These are phyloP conservation scores for Oxyruncus cristatus DNA, from an alignment of 2,113 vertebrate species.

Conservation along the genomic window DNA sequence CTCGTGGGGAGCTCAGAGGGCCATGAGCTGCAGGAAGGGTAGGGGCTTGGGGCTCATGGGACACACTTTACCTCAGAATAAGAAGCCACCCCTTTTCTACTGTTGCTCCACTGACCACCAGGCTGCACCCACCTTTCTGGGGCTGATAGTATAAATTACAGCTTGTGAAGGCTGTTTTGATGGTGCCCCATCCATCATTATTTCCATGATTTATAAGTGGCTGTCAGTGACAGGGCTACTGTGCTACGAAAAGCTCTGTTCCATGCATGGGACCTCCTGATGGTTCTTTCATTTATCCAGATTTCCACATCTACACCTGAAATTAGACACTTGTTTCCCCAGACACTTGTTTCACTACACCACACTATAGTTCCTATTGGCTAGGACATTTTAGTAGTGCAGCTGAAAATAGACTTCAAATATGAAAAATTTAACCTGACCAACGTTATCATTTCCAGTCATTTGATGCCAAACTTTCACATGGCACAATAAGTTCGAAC, in stretches of 20 bases:
- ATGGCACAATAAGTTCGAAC: neutral
- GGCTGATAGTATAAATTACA: neutral
- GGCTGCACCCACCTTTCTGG: neutral
- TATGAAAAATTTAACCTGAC: neutral
- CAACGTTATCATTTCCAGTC: neutral
- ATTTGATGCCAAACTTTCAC: neutral
- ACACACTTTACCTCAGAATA: rapidly evolving
- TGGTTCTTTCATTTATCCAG: neutral
- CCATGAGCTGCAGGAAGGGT: neutral
- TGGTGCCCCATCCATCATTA: neutral
- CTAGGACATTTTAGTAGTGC: neutral
- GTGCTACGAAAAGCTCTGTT: neutral
- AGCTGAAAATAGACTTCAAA: neutral
- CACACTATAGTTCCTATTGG: neutral
- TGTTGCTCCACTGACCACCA: neutral
- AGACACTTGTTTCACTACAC: neutral
- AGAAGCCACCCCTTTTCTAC: rapidly evolving
- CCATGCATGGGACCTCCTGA: neutral
- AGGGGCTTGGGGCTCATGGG: rapidly evolving
- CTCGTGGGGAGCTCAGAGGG: rapidly evolving
- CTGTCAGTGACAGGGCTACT: neutral
- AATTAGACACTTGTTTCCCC: neutral
- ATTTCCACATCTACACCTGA: neutral
- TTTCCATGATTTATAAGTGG: neutral
- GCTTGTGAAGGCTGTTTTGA: neutral